Conservation (phyloP, 2,113 vertebrate genomes). For the Brachyhypopomus gauderio region DNA sequence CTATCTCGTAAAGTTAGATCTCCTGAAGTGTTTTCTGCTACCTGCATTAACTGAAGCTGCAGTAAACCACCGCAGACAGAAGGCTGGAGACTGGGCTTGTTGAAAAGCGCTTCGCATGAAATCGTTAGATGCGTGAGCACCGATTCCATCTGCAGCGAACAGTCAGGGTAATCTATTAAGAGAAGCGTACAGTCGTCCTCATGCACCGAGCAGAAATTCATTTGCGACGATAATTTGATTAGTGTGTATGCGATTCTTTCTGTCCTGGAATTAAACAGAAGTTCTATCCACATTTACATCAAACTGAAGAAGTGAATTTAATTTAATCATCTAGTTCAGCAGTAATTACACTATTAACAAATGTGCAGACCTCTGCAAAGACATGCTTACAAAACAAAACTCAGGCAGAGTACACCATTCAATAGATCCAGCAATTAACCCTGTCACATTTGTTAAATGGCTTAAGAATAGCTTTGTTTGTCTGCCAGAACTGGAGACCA, state of each 20-base stretch:
- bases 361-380: conserved; percentile 20
- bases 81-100: neutral
- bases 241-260: neutral
- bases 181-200: neutral
- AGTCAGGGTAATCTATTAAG: neutral
- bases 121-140: neutral
- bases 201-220: neutral
- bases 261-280: neutral
- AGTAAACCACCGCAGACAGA: no score
- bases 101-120: neutral
- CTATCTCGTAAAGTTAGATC: neutral
- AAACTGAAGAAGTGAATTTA: conserved; percentile 14
- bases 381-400: conserved; percentile 44
- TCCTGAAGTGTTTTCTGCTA: neutral
- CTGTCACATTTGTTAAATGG: conserved; percentile 43
- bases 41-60: neutral
- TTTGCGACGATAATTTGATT: neutral
- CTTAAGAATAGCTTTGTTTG: conserved; percentile 27
- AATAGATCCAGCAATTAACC: conserved; percentile 46
- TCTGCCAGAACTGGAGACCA: conserved; percentile 10
- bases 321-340: conserved; percentile 45
- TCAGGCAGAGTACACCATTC: conserved; percentile 18
- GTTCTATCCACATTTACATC: neutral
- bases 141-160: neutral
- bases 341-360: conserved; percentile 46